A percentile compares a stretch with the other conserved stretches of the same genome.
These are phyloP conservation scores for Podarcis siculus DNA, from an alignment of 2,797 vertebrate species.

Conservation along the genomic window DNA sequence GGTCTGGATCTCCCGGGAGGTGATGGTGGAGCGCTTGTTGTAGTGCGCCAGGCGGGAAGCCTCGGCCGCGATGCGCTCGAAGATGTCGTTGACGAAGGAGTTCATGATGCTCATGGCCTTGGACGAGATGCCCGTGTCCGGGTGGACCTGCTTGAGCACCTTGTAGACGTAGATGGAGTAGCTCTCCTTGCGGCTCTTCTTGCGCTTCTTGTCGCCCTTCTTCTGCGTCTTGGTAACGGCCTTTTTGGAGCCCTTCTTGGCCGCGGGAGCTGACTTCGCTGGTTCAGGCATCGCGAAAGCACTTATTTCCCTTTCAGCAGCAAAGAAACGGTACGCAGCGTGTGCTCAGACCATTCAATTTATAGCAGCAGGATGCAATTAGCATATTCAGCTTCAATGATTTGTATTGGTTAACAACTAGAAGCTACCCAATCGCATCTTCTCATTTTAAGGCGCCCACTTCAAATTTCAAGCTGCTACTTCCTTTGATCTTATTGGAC, in stretches of 20 bases:
- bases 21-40: slow-evolving; percentile 81
- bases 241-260: slow-evolving; percentile 24
- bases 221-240: slow-evolving; percentile 29
- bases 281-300: background rate
- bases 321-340: background rate
- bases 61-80: slow-evolving; percentile 79
- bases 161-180: slow-evolving; percentile 75
- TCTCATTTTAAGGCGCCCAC: too few species aligned
- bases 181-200: slow-evolving; percentile 68
- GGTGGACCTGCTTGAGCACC: slow-evolving; percentile 28
- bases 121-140: slow-evolving; percentile 75
- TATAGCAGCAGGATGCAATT: background rate
- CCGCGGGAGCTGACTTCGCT: background rate
- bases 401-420: background rate
- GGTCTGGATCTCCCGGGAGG: slow-evolving; percentile 80
- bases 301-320: background rate
- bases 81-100: slow-evolving; percentile 82
- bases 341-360: background rate
- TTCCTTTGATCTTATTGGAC: background rate
- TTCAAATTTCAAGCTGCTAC: background rate
- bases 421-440: too few species aligned
- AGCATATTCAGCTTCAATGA: background rate
- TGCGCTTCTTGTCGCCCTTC: slow-evolving; percentile 29
- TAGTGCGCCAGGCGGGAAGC: slow-evolving; percentile 80
- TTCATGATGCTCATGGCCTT: slow-evolving; percentile 82